phyloP scores from a whole-genome alignment of 2,797 vertebrate genomes.

The Dermochelys coriacea region DNA sequence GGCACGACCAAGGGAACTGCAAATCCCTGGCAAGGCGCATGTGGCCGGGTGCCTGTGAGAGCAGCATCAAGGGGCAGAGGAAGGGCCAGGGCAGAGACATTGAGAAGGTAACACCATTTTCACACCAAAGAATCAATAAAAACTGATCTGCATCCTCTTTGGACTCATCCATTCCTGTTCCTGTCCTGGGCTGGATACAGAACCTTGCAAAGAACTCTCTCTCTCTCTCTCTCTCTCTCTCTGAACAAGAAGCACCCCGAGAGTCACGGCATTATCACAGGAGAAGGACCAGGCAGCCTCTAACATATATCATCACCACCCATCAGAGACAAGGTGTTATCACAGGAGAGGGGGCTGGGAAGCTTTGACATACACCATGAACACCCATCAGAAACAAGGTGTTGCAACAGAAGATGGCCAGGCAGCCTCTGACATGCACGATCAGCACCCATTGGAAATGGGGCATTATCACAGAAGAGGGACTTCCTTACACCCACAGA shows the following conservation, averaged over 20 bases:
- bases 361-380: no score
- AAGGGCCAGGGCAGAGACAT: constrained; percentile 47
- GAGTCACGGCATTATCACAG: background rate
- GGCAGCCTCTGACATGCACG: background rate
- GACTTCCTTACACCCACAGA: rapidly evolving
- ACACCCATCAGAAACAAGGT: background rate
- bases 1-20: constrained; percentile 5
- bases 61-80: constrained; percentile 13
- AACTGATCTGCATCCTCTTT: background rate
- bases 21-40: background rate
- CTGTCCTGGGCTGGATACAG: background rate
- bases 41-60: background rate
- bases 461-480: background rate
- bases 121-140: background rate
- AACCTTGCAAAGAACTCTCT: background rate
- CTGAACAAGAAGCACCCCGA: background rate
- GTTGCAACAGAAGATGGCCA: background rate
- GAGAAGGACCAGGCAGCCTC: rapidly evolving
- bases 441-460: background rate
- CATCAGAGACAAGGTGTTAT: background rate
- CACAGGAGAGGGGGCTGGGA: background rate
- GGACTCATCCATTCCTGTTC: background rate
- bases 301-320: background rate
- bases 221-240: background rate
- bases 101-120: constrained; percentile 59